phyloP scores from a whole-genome alignment of 2,113 vertebrate genomes.

The Halcyon senegalensis region DNA sequence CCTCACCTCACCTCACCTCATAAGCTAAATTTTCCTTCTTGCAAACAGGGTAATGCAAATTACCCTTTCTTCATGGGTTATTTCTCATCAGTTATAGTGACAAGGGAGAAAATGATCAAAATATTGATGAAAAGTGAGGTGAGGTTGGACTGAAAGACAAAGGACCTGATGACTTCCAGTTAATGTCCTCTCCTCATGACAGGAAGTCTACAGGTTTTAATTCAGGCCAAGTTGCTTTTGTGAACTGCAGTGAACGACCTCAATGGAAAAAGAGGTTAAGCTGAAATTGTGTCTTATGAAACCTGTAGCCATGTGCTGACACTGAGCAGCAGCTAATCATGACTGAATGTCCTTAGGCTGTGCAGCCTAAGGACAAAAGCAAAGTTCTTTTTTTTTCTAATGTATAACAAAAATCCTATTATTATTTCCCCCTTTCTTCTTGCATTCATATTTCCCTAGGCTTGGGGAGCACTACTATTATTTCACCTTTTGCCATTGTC shows the following conservation, averaged over 20 bases:
- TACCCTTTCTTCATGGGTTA: background rate
- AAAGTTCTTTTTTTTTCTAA: background rate
- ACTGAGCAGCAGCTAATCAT: background rate
- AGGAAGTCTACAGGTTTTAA: background rate
- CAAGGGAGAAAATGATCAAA: background rate
- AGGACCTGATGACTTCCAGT: background rate
- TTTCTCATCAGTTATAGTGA: background rate
- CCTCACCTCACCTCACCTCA: background rate
- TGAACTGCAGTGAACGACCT: background rate
- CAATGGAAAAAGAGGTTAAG: background rate
- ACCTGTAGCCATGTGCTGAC: background rate
- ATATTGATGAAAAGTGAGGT: background rate
- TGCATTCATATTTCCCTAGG: slow-evolving; percentile 32
- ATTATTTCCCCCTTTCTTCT: slow-evolving; percentile 34
- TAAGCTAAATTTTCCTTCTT: background rate
- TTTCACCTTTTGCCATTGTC: slow-evolving; percentile 9
- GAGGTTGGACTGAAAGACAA: background rate
- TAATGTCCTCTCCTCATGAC: background rate
- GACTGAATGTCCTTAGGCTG: background rate
- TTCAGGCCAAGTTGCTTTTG: background rate
- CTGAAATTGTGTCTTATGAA: background rate
- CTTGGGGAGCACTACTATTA: background rate
- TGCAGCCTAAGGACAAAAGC: background rate
- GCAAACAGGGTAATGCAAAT: background rate
- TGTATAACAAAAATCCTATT: slow-evolving; percentile 25